Conservation (phyloP, 2,113 vertebrate species). For the Ammospiza caudacuta region DNA sequence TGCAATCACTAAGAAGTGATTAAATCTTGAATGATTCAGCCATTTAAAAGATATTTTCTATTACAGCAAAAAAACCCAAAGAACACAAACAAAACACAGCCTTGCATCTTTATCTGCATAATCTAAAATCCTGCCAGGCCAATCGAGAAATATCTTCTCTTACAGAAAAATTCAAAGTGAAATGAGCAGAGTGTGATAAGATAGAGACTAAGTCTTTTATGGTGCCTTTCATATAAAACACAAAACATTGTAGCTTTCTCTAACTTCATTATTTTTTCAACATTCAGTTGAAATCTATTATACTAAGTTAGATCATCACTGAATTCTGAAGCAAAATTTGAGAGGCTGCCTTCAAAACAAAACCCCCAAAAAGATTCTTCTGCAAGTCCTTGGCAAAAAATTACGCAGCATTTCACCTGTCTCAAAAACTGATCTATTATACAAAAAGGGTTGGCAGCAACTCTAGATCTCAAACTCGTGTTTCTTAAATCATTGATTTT, state of each 20-base stretch:
- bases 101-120: background rate
- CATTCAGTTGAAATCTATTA: background rate
- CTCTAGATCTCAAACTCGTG: background rate
- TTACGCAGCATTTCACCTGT: background rate
- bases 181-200: background rate
- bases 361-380: background rate
- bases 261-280: background rate
- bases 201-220: background rate
- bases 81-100: background rate
- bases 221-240: background rate
- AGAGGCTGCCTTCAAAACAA: background rate
- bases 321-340: background rate
- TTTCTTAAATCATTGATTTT: slow-evolving; percentile 28
- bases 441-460: background rate
- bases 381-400: background rate
- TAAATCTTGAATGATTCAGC: background rate
- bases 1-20: background rate
- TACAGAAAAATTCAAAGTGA: background rate
- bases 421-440: background rate
- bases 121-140: background rate
- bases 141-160: background rate
- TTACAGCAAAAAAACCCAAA: background rate
- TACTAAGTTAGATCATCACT: background rate
- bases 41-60: background rate
- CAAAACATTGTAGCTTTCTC: background rate